Percentiles rank a stretch among this genome's conserved stretches.
These are phyloP conservation scores for Opisthocomus hoazin DNA, from an alignment of 2,113 vertebrate species.

Conservation along the genomic window DNA sequence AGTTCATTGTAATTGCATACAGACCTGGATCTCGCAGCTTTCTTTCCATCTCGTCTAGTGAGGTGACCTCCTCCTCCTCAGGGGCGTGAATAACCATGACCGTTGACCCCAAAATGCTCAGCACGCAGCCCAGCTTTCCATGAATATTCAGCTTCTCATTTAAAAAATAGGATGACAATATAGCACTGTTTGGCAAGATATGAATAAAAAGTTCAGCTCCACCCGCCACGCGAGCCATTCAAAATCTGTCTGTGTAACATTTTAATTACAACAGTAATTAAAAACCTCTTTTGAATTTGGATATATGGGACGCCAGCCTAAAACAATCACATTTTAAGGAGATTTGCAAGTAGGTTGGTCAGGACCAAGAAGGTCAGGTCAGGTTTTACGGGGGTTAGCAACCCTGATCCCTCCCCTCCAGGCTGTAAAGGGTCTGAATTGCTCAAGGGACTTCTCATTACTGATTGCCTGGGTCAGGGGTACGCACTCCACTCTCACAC, in stretches of 20 bases:
- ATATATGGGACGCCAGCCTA: not conserved
- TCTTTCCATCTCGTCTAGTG: constrained; percentile 76
- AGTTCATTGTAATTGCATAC: not conserved
- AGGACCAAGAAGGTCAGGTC: not conserved
- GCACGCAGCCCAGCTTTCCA: constrained; percentile 78
- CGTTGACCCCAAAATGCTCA: constrained; percentile 77
- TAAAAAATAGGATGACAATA: constrained; percentile 79
- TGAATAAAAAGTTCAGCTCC: not conserved
- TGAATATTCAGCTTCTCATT: constrained; percentile 81
- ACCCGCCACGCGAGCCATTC: accelerated
- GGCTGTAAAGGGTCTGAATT: not conserved
- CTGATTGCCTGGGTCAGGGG: not conserved
- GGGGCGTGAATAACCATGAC: constrained; percentile 82
- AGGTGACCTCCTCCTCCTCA: constrained; percentile 75
- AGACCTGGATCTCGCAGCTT: constrained; percentile 81
- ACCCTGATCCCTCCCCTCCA: not conserved
- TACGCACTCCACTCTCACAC: not conserved
- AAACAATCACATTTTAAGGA: not conserved
- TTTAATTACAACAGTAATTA: not conserved
- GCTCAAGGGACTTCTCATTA: not conserved
- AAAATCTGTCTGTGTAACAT: not conserved
- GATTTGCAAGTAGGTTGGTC: not conserved
- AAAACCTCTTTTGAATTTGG: not conserved
- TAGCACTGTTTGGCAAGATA: constrained; percentile 62
- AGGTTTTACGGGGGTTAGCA: not conserved